Conservation (phyloP, 2,888 invertebrate genomes). For the Lepidonotus clava region DNA sequence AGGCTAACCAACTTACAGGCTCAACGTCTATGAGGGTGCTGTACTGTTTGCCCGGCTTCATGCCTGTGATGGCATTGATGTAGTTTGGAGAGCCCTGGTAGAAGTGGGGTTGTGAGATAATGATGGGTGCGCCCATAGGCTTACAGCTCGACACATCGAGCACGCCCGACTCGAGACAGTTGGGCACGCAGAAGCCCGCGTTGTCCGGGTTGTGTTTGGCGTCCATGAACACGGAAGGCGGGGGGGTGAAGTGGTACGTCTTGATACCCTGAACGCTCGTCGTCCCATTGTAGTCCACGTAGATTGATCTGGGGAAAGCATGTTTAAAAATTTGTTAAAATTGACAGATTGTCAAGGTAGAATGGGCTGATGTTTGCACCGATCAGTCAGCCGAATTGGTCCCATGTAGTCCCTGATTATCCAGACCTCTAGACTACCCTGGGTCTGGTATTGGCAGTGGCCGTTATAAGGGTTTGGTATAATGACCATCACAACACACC, state of each 20-base stretch:
- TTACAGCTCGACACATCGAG: slow-evolving; percentile 62
- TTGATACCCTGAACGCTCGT: slow-evolving; percentile 58
- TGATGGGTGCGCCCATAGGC: slow-evolving; percentile 89
- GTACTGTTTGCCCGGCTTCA: slow-evolving; percentile 86
- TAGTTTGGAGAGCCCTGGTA: slow-evolving; percentile 87
- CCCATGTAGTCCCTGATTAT: too few species aligned
- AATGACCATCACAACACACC: too few species aligned
- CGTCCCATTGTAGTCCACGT: slow-evolving; percentile 58
- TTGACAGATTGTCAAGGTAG: too few species aligned
- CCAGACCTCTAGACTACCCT: too few species aligned
- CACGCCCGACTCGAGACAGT: slow-evolving; percentile 71
- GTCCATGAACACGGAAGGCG: slow-evolving; percentile 64
- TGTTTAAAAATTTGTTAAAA: not conserved
- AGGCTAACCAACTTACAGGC: slow-evolving; percentile 82
- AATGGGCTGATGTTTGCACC: too few species aligned
- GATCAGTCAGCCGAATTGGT: too few species aligned
- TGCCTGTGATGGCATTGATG: slow-evolving; percentile 84
- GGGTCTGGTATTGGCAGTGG: too few species aligned
- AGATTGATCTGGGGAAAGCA: slow-evolving; percentile 62
- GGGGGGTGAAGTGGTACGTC: slow-evolving; percentile 64
- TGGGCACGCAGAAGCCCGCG: slow-evolving; percentile 68
- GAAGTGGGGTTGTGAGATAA: slow-evolving; percentile 91
- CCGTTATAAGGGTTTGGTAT: too few species aligned
- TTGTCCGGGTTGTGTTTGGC: slow-evolving; percentile 67
- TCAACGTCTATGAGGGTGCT: slow-evolving; percentile 88